Evolutionary conservation across 2,113 vertebrate species (phyloP), one percentile per base, ranked within the genome.

Genomic region (Pseudorhombus dupliciocellatus): DNA sequence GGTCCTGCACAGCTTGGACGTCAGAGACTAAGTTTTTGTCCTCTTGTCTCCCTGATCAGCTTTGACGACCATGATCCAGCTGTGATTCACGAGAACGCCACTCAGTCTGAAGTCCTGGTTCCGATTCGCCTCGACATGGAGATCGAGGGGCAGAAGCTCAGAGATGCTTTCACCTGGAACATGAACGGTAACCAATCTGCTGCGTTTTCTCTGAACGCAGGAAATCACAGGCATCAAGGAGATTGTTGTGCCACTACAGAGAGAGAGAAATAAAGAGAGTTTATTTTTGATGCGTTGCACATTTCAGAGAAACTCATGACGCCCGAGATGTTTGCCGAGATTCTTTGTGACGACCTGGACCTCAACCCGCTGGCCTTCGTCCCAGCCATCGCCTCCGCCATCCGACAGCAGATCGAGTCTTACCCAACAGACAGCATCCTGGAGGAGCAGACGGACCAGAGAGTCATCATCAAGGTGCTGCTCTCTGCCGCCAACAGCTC

Each of bases 51-150:
- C 40, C 15, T 44, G 40, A 15, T 1, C 70, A 99, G 98, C 90
- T 99, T 99, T 80, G 98, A 99, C 70, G 98, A 99, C 91, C 98
- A 99, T 2, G 98, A 99, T 86, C 98, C 98, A n/a, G 98, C 97
- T 0, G 97, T 99, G 75, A 99, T 99, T 91, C 98, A 99, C 2
- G 98, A 99, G 90, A 99, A 99, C 0, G 98, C 98, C 1, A 96
- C 97, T 25, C 98, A 99, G 92, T 90, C 95, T 0, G 98, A 99
- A 84, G 96, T 98, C 10, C 94, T 99, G 85, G 98, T 99, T 51
- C 98, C 98, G 0, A 98, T 99, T 88, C 95, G 98, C 5, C 90
- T 99, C 31, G 98, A 99, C 90, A 99, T 99, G 98, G 98, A 99
- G 88, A 99, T 99, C 0, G 97, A 99, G 48, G 97, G 98, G 9